These are phyloP conservation scores for Boleophthalmus pectinirostris DNA, from an alignment of 2,113 vertebrate species.

Conservation along the genomic window DNA sequence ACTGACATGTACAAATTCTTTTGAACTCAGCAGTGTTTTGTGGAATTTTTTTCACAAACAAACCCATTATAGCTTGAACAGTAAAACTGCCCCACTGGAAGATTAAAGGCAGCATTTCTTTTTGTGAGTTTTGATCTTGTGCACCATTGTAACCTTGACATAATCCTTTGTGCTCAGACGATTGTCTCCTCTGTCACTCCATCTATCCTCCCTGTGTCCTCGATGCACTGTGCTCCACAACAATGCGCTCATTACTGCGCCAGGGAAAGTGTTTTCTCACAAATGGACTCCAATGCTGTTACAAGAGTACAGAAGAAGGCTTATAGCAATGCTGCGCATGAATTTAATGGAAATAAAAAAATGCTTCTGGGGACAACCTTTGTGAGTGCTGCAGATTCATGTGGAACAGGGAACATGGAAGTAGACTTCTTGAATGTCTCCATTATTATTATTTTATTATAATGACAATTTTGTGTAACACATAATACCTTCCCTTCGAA, in stretches of 20 bases:
- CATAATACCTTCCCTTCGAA: neutral
- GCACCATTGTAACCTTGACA: conserved; percentile 30
- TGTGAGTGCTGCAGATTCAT: neutral
- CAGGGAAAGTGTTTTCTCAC: conserved; percentile 38
- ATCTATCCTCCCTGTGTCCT: neutral
- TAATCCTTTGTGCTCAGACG: conserved; percentile 14
- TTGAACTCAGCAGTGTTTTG: neutral
- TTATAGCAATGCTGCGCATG: neutral
- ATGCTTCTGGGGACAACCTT: neutral
- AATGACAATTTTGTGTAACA: neutral
- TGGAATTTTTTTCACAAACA: neutral
- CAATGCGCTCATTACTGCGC: conserved; percentile 15
- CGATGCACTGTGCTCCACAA: conserved; percentile 11
- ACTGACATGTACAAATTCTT: neutral
- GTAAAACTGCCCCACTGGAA: neutral
- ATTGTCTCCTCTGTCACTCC: conserved; percentile 4
- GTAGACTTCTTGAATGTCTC: neutral
- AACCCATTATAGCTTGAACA: neutral
- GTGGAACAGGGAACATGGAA: neutral
- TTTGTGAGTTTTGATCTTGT: conserved; percentile 20
- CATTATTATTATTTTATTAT: neutral
- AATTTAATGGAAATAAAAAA: neutral
- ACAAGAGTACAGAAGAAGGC: neutral
- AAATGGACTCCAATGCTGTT: conserved; percentile 50
- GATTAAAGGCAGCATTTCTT: conserved; percentile 27